A percentile compares a stretch with the other conserved stretches of the same genome.
Evolutionary conservation across 2,888 invertebrate species (phyloP).

Genomic region (Aphrophora alni): DNA sequence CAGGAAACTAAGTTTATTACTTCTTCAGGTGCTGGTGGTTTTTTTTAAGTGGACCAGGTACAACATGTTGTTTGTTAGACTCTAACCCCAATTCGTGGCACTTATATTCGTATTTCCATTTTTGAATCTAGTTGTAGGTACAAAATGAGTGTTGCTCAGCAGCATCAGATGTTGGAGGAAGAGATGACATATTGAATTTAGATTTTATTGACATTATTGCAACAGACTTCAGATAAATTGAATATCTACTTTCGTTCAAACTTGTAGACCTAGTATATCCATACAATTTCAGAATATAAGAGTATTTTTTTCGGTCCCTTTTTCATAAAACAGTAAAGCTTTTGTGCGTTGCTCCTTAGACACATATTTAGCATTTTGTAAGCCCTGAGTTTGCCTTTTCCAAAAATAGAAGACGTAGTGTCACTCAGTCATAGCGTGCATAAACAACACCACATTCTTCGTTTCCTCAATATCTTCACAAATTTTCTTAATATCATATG

Average conservation of each 20-base stretch:
- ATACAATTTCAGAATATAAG: neutral
- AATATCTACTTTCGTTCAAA: conserved; percentile 12
- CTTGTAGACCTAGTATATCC: no score
- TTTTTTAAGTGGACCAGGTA: neutral
- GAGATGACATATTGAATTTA: conserved; percentile 18
- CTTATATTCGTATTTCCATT: no score
- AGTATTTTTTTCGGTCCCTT: neutral
- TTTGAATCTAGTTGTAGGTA: neutral
- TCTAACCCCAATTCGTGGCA: neutral
- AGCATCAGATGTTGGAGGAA: conserved; percentile 20
- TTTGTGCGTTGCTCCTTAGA: neutral
- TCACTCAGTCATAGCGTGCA: conserved; percentile 22
- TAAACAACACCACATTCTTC: neutral
- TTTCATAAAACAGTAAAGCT: neutral
- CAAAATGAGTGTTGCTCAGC: conserved; percentile 7
- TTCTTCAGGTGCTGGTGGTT: conserved; percentile 2
- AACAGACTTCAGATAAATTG: no score
- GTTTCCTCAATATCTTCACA: neutral
- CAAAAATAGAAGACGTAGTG: conserved; percentile 14
- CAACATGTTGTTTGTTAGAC: conserved; percentile 7
- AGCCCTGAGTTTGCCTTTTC: conserved; percentile 1
- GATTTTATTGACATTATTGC: no score
- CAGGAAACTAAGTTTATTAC: conserved; percentile 21
- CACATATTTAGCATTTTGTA: neutral
- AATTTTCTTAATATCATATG: conserved; percentile 15